Percentiles rank a stretch among this genome's conserved stretches.
phyloP scores from a whole-genome alignment of 2,797 vertebrate species.

The Typhlichthys subterraneus region DNA sequence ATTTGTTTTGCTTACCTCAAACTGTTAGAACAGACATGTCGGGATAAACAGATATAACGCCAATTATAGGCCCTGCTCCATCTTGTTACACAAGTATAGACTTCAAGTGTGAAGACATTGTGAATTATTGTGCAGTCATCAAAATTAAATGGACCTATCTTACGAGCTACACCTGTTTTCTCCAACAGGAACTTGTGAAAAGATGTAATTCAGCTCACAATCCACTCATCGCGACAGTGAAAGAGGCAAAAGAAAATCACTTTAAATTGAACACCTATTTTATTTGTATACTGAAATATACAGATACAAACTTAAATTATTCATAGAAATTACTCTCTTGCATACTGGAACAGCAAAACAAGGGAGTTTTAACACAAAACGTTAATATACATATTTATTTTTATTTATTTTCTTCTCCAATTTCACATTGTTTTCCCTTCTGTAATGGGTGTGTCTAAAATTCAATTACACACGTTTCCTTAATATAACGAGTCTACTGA shows the following conservation, averaged over 20 bases:
- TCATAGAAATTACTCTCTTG: constrained; percentile 72
- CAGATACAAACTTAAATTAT: constrained; percentile 78
- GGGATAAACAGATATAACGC: no score
- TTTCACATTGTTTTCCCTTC: constrained; percentile 63
- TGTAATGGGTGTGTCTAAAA: constrained; percentile 68
- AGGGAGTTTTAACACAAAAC: constrained; percentile 73
- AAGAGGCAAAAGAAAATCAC: constrained; percentile 28
- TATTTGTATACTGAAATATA: constrained; percentile 79
- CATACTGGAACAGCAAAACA: constrained; percentile 71
- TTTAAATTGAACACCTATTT: constrained; percentile 73
- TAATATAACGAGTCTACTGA: constrained; percentile 72
- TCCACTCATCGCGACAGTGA: constrained; percentile 30
- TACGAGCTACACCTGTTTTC: no score
- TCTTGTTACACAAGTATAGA: no score
- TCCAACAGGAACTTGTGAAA: not conserved
- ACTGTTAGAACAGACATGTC: no score
- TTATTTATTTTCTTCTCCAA: constrained; percentile 43
- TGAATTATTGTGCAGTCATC: no score
- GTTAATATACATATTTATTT: constrained; percentile 78
- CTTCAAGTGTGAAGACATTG: no score
- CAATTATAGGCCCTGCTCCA: no score
- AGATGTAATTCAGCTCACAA: constrained; percentile 19
- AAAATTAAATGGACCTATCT: no score
- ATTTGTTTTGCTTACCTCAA: no score
- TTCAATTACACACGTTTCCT: constrained; percentile 71